phyloP scores from a whole-genome alignment of 2,113 vertebrate genomes.

The Halichoerus grypus region DNA sequence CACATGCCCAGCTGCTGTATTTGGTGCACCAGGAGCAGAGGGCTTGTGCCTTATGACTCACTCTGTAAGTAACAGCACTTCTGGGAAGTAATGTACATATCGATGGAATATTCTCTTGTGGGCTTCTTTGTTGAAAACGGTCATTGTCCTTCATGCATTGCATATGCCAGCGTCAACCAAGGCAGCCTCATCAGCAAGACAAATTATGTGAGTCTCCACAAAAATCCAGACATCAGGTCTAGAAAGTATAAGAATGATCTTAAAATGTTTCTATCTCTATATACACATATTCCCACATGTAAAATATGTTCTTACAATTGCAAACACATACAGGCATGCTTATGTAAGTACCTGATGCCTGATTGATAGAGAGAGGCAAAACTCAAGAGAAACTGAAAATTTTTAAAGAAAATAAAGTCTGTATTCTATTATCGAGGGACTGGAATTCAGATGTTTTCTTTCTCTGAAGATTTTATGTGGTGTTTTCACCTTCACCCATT shows the following conservation, averaged over 20 bases:
- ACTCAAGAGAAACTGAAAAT: background rate
- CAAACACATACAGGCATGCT: background rate
- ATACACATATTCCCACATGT: background rate
- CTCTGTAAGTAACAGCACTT: background rate
- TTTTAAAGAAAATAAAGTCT: background rate
- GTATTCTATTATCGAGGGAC: background rate
- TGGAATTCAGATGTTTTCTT: background rate
- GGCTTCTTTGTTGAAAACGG: background rate
- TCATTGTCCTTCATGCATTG: background rate
- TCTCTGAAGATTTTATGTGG: background rate
- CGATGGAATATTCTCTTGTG: background rate
- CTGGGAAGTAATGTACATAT: background rate
- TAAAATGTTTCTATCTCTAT: background rate
- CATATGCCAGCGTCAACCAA: background rate
- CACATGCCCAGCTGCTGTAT: rapidly evolving
- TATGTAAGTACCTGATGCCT: background rate
- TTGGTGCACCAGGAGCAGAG: background rate
- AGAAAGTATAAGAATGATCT: background rate
- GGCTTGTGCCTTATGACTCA: background rate
- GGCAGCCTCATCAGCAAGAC: background rate
- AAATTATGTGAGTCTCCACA: background rate
- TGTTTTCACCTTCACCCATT: background rate
- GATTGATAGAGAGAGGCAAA: background rate
- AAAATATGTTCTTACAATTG: background rate
- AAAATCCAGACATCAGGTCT: background rate